Conservation (phyloP, 1,140 invertebrate genomes). For the Heliconius hewitsoni region DNA sequence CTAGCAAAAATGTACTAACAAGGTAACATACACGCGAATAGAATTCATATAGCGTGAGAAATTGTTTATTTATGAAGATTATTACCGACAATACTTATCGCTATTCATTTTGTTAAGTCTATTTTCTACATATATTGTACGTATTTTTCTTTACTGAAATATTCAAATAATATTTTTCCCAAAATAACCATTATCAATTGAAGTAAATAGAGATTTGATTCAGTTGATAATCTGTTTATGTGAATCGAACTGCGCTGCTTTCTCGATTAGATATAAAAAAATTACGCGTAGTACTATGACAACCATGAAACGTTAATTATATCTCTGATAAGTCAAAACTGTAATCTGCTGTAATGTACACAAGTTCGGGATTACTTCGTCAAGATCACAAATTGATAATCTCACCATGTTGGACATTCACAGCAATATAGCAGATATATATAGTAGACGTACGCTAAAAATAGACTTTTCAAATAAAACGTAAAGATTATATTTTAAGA, state of each 20-base stretch:
- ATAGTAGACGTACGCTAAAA: too few species aligned
- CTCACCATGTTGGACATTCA: neutral
- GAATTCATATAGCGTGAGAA: neutral
- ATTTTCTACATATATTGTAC: neutral
- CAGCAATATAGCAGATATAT: neutral
- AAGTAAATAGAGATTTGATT: conserved; percentile 1
- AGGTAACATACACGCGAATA: neutral
- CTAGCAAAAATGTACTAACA: neutral
- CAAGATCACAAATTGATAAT: neutral
- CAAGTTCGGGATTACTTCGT: neutral
- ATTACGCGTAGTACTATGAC: neutral
- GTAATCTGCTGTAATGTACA: neutral
- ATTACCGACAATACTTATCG: neutral
- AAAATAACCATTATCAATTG: neutral
- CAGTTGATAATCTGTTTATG: neutral
- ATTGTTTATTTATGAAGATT: neutral
- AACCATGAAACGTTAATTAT: neutral
- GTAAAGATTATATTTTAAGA: neutral
- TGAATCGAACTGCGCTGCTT: neutral
- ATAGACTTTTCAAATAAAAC: neutral
- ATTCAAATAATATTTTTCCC: neutral
- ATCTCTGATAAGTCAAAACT: neutral
- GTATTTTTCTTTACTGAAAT: neutral
- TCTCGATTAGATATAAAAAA: conserved; percentile 6
- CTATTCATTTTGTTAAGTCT: too few species aligned